These are phyloP conservation scores for Cromileptes altivelis DNA, from an alignment of 2,113 vertebrate genomes.

Conservation along the genomic window DNA sequence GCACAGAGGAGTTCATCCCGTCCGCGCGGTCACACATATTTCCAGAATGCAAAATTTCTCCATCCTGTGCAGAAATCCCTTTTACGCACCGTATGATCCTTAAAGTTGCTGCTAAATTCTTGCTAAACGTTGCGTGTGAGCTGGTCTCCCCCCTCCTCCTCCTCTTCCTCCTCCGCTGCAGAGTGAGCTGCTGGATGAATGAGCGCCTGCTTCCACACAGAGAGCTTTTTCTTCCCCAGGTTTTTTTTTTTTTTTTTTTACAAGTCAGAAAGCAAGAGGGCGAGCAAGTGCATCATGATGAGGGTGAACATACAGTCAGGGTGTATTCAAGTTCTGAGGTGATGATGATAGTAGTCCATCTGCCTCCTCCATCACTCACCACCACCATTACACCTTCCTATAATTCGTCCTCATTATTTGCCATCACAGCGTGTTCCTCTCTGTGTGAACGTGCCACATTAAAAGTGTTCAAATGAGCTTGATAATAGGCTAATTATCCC, in stretches of 20 bases:
- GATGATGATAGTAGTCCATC: slow-evolving; percentile 29
- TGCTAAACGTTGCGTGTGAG: slow-evolving; percentile 15
- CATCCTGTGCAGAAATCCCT: background rate
- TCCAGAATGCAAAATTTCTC: slow-evolving; percentile 13
- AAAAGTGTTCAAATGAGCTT: slow-evolving; percentile 60
- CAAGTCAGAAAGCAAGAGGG: slow-evolving; percentile 62
- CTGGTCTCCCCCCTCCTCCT: background rate
- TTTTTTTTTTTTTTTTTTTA: slow-evolving; percentile 22
- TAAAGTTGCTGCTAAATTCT: background rate
- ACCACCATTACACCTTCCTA: slow-evolving; percentile 28
- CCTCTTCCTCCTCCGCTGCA: slow-evolving; percentile 4
- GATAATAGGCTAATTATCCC: slow-evolving; percentile 64
- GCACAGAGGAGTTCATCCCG: slow-evolving; percentile 38
- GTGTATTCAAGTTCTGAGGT: slow-evolving; percentile 38
- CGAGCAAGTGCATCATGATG: slow-evolving; percentile 70
- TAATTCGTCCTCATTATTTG: slow-evolving; percentile 59
- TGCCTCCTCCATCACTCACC: slow-evolving; percentile 48
- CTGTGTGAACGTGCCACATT: slow-evolving; percentile 30
- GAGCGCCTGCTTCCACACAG: slow-evolving; percentile 67
- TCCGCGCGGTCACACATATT: slow-evolving; percentile 17
- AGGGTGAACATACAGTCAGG: slow-evolving; percentile 50
- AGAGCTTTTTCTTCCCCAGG: slow-evolving; percentile 56
- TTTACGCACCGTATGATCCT: background rate
- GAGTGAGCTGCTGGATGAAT: slow-evolving; percentile 66
- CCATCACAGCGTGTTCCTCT: slow-evolving; percentile 34